Percentiles rank a stretch among this genome's conserved stretches.
phyloP scores from a whole-genome alignment of 2,888 invertebrate genomes.

The Drosophila nr. medialis region DNA sequence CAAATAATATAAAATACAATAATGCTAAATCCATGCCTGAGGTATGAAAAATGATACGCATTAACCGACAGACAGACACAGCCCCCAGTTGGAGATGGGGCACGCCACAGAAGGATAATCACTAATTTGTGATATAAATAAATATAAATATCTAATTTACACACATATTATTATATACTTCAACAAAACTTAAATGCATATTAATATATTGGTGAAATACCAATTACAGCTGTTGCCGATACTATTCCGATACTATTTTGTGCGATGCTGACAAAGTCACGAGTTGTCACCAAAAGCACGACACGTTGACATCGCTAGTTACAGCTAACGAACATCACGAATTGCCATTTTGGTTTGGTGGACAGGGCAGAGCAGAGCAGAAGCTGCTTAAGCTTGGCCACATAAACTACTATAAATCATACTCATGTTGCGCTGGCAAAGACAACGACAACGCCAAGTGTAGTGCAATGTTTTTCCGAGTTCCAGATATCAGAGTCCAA shows the following conservation, averaged over 20 bases:
- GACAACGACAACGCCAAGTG: constrained; percentile 51
- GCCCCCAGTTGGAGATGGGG: constrained; percentile 24
- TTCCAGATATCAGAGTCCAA: constrained; percentile 41
- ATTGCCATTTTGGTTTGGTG: constrained; percentile 50
- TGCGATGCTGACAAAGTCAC: background rate
- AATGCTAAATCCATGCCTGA: constrained; percentile 64
- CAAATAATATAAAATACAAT: constrained; percentile 74
- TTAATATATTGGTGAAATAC: background rate
- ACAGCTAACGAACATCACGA: constrained; percentile 62
- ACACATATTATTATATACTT: background rate
- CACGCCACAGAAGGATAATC: background rate
- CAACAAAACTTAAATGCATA: background rate
- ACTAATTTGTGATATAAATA: background rate
- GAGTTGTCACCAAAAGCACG: constrained; percentile 19
- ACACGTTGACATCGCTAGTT: constrained; percentile 33
- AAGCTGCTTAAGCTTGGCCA: constrained; percentile 57
- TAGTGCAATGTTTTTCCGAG: constrained; percentile 26
- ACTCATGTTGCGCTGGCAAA: constrained; percentile 75
- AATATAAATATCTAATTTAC: background rate
- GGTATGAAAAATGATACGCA: constrained; percentile 73
- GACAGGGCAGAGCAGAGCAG: constrained; percentile 29
- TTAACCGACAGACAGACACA: constrained; percentile 29
- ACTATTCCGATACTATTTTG: background rate
- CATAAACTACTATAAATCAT: constrained; percentile 78
- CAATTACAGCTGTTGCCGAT: background rate